phyloP scores from a whole-genome alignment of 2,113 vertebrate species.

The Oreochromis niloticus region DNA sequence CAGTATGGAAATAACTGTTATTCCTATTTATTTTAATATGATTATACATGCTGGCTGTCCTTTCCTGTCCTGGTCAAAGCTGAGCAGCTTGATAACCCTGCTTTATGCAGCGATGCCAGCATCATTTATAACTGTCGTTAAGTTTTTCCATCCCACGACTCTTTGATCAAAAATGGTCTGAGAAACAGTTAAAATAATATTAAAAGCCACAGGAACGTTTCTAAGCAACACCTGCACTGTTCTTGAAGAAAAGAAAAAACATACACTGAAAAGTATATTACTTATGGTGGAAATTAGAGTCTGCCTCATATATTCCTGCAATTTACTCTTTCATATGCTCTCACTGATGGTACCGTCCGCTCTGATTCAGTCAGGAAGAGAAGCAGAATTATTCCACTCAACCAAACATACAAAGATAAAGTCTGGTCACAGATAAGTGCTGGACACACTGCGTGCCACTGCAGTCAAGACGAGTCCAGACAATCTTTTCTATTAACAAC shows the following conservation, averaged over 20 bases:
- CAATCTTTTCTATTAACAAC: not conserved
- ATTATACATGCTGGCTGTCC: not conserved
- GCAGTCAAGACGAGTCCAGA: not conserved
- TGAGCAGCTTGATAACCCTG: not conserved
- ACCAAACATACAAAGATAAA: not conserved
- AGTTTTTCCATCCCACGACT: not conserved
- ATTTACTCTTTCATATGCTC: conserved; percentile 19
- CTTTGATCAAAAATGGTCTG: not conserved
- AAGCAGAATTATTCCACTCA: not conserved
- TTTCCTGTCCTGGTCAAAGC: not conserved
- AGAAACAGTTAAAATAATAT: not conserved
- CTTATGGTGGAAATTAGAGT: conserved; percentile 46
- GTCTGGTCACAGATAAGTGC: not conserved
- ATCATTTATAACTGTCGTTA: not conserved
- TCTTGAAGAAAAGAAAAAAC: not conserved
- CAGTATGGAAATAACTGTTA: not conserved
- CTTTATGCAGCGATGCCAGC: not conserved
- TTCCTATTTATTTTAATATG: not conserved
- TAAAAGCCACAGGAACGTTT: conserved; percentile 20
- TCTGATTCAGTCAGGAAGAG: not conserved
- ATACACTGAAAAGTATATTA: conserved; percentile 23
- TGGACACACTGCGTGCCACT: not conserved
- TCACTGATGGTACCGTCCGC: not conserved
- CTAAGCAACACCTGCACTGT: conserved; percentile 39
- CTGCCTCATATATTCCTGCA: conserved; percentile 14